These are phyloP conservation scores for Tenualosa ilisha DNA, from an alignment of 2,797 vertebrate genomes.

Conservation along the genomic window DNA sequence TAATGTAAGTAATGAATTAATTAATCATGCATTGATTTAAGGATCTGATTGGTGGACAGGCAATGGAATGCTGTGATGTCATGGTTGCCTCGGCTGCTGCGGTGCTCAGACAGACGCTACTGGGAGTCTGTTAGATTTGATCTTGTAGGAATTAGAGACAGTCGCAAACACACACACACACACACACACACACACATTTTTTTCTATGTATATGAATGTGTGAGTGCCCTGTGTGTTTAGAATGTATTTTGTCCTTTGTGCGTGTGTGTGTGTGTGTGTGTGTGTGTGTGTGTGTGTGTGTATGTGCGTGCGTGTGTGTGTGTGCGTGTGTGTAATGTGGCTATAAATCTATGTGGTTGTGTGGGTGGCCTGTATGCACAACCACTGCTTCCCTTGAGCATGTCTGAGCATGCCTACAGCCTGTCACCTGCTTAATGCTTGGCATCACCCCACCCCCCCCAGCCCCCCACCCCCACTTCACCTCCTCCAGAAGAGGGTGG, in stretches of 20 bases:
- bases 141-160: slow-evolving; percentile 30
- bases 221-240: slow-evolving; percentile 43
- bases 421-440: background rate
- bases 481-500: background rate
- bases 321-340: slow-evolving; percentile 2
- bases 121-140: background rate
- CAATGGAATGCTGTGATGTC: slow-evolving; percentile 45
- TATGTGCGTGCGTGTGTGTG: background rate
- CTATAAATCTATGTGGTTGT: background rate
- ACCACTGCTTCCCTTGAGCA: slow-evolving; percentile 1
- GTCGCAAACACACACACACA: slow-evolving; percentile 16
- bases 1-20: slow-evolving; percentile 35
- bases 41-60: slow-evolving; percentile 43
- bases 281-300: background rate
- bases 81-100: slow-evolving; percentile 36
- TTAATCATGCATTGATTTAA: slow-evolving; percentile 41
- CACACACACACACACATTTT: background rate
- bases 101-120: slow-evolving; percentile 38
- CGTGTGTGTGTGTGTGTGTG: background rate
- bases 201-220: slow-evolving; percentile 52
- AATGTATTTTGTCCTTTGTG: slow-evolving; percentile 14
- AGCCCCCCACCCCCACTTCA: background rate
- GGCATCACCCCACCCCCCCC: background rate
- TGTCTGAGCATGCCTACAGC: background rate
- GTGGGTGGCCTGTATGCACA: slow-evolving; percentile 18